Base-by-base conservation (phyloP, 2,113 vertebrate genomes). In the Lichenostomus cassidix region DNA sequence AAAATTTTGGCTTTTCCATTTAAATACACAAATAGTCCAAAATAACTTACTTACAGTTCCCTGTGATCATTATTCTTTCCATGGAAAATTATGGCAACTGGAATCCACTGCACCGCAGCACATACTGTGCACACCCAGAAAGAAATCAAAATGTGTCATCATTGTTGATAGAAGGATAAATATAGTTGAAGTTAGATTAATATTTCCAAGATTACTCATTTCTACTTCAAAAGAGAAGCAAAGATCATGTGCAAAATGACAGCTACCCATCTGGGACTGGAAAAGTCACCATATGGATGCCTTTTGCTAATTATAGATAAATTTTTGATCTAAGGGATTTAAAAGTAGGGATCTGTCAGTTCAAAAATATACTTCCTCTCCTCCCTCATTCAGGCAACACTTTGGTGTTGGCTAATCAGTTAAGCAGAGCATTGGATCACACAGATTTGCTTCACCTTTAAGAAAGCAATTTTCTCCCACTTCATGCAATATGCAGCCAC, bases 151-250 rank as follows among this genome's bases (percentile, higher is more conserved):
- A 78, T 56, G 77, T 95, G 96, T 95, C 97, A 96, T 91, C 64
- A 28, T 46, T 95, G 81, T 74, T 90, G 94, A 96, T 88, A 94
- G 58, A 92, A 91, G 52, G 96, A 98, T 97, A 98, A 98, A 98
- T 98, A 98, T 98, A 98, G 97, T 85, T 90, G 75, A 91, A 92
- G 90, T 97, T 96, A 96, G 95, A 97, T 96, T 98, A 98, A 98
- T 98, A 98, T 97, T 97, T 95, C 94, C 94, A 97, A 97, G 95
- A 98, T 98, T 98, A 98, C 97, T 98, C 97, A 98, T 86, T 94
- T 97, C 96, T 98, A 92, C 95, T 97, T 97, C 96, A 97, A 96
- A 94, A 97, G 95, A 97, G 94, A 98, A 97, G 86, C 96, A 97
- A 98, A 98, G 97, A 98, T 98, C 97, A 98, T 92, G 97, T 97